Evolutionary conservation across 1,140 invertebrate genomes (phyloP).

Genomic region (Probaryconus sp.): DNA sequence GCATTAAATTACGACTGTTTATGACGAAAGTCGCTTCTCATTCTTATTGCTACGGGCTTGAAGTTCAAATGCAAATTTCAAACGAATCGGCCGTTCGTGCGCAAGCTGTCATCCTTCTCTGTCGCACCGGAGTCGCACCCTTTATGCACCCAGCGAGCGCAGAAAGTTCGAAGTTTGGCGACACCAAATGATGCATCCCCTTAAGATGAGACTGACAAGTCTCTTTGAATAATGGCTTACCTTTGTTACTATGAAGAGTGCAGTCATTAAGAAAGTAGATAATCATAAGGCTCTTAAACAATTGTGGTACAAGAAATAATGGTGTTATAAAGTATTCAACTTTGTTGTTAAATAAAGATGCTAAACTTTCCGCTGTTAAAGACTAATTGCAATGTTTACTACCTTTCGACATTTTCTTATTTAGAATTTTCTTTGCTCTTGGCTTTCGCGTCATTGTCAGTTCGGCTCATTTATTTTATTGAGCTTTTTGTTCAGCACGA

Average conservation of each 20-base stretch:
- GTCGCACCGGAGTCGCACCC: slow-evolving; percentile 5
- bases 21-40: slow-evolving; percentile 62
- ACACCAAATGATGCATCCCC: slow-evolving; percentile 65
- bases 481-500: no score
- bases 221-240: slow-evolving; percentile 51
- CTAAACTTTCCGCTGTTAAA: slow-evolving; percentile 13
- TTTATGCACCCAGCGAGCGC: slow-evolving; percentile 11
- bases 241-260: slow-evolving; percentile 41
- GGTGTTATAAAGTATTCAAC: slow-evolving; percentile 33
- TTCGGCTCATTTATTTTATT: no score
- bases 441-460: no score
- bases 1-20: slow-evolving; percentile 69
- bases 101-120: slow-evolving; percentile 48
- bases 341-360: slow-evolving; percentile 30
- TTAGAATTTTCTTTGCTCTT: no score
- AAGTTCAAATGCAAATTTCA: slow-evolving; percentile 66
- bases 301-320: slow-evolving; percentile 46
- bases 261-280: slow-evolving; percentile 55
- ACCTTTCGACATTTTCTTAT: no score
- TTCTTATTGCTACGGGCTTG: slow-evolving; percentile 64
- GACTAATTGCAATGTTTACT: slow-evolving; percentile 34
- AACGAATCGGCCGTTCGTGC: slow-evolving; percentile 56
- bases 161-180: slow-evolving; percentile 65
- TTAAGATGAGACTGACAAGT: slow-evolving; percentile 51
- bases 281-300: slow-evolving; percentile 48